Evolutionary conservation across 2,797 vertebrate genomes (phyloP), one percentile per base, ranked within the genome.

Genomic region (Typhlichthys subterraneus): DNA sequence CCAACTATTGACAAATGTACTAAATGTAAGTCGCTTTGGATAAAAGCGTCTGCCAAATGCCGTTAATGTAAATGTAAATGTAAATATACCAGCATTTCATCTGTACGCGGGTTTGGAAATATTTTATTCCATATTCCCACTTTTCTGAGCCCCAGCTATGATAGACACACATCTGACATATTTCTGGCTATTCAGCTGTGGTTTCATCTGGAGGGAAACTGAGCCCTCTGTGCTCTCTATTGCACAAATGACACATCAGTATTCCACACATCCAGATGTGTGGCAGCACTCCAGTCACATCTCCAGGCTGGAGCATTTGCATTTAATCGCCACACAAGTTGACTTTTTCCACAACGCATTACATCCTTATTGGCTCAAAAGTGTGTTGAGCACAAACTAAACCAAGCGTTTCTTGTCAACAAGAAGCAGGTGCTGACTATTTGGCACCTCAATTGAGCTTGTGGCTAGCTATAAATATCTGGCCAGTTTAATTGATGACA

Each of bases 81-180:
- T n/a, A n/a, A n/a, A n/a, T n/a, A n/a, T n/a, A n/a, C n/a, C n/a
- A n/a, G n/a, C n/a, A 4, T 86, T 86, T 85, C 58, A 84, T 75
- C 65, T 76, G 66, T 49, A 82, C 81, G 75, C 79, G 79, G 62
- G 61, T 73, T 87, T 81, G 51, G 33, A 45, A 72, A 69, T 53
- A 65, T 56, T 76, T 55, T 53, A 70, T 59, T 64, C 61, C 58
- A 53, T 65, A 48, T 55, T 70, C 17, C 69, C 61, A 23, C 51
- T 64, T 12, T 51, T 52, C 63, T 67, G 61, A 67, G 65, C 78
- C 54, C 56, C 42, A 33, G 17, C 54, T 0, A 1, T 48, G n/a
- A 15, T 31, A 17, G 70, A 73, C 53, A 0, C 23, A 72, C 59
- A 12, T 23, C 19, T 23, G 13, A 12, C 46, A 63, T 67, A 53